Conservation (phyloP, 1,140 invertebrate genomes). For the Stegodyphus dumicola region DNA sequence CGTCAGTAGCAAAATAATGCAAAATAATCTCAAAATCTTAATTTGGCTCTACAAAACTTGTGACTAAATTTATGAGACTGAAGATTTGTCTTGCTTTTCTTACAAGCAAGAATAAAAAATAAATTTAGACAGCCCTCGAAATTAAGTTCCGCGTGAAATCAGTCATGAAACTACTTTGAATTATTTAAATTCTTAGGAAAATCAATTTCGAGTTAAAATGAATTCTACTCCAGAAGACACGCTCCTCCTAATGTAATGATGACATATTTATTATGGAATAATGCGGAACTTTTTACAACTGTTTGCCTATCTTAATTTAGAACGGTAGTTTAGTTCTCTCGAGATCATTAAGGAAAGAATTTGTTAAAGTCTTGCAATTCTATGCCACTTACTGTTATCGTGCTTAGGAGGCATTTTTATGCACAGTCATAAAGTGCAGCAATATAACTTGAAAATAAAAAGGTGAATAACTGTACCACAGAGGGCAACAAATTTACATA, state of each 20-base stretch:
- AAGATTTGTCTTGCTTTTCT: too few species aligned
- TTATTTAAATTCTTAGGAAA: too few species aligned
- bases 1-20: too few species aligned
- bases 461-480: not conserved
- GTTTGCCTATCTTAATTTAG: not conserved
- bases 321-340: not conserved
- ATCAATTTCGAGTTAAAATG: too few species aligned
- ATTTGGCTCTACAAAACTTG: too few species aligned
- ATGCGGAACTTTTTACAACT: not conserved
- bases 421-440: conserved; percentile 15
- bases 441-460: conserved; percentile 32
- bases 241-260: not conserved
- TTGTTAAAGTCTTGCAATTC: not conserved
- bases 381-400: not conserved
- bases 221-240: too few species aligned
- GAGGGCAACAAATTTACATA: conserved; percentile 33
- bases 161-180: too few species aligned
- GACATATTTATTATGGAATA: not conserved
- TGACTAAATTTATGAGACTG: too few species aligned
- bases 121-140: too few species aligned
- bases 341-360: not conserved
- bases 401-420: conserved; percentile 5
- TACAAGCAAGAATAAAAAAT: too few species aligned
- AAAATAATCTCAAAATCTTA: too few species aligned
- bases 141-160: too few species aligned